Base-by-base conservation (phyloP, 1,140 invertebrate species). In the Caenorhabditis brenneri region DNA sequence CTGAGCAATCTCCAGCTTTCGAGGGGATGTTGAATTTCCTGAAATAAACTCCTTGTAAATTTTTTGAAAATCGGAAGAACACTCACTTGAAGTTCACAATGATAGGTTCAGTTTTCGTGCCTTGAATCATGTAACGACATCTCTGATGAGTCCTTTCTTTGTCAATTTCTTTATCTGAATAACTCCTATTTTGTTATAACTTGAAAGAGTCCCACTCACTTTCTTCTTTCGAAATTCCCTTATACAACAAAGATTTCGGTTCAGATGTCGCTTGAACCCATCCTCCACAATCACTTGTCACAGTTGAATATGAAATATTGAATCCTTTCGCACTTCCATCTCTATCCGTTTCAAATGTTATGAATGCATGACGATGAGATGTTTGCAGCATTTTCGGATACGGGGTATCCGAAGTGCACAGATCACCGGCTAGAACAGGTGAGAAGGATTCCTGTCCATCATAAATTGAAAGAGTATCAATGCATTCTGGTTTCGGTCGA, bases 371-470 rank as follows among this genome's bases (percentile, higher is more conserved):
- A 31, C 84, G 15, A 79, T 85, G 80, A 49, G 81, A 85, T 5
- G 84, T 39, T 51, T 80, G 65, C 27, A 86, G 78, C 5, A 39
- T 36, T 42, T 42, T 55, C 1, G 81, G 86, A 24, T 69, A 10
- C 36, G 36, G 39, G 12, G 48, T 31, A 22, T 16, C 80, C 5
- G 79, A 42, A 16, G 84, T 42, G 51, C 86, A 87, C 12, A 87
- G 19, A 36, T 82, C 65, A 19, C 58, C 78, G 4, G 39, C 86
- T 3, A 90, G 49, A 24, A 87, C 74, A 15, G 90, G 89, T 4
- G 89, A 90, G 46, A 86, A 85, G 15, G 74, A 83, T 79, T 87
- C 86, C 16, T 86, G 86, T 24, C 89, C 89, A 79, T 90, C 89
- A 80, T 90, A 90, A 55, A 90, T 90, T 85, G 83, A 27, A 24